phyloP scores from a whole-genome alignment of 2,113 vertebrate species.

The Aphyosemion australe region DNA sequence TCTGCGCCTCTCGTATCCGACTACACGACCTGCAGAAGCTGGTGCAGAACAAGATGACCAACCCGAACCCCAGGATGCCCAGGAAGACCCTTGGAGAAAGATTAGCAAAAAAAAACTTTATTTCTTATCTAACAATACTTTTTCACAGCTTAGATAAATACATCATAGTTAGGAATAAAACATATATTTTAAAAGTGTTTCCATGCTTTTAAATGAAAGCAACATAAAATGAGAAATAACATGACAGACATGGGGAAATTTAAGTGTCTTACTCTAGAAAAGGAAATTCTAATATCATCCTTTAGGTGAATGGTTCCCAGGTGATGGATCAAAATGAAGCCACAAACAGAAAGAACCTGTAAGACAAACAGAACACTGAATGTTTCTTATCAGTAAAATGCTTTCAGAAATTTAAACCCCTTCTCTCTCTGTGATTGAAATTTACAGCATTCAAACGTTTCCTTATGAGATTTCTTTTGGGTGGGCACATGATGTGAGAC shows the following conservation, averaged over 20 bases:
- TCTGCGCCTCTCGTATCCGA: neutral
- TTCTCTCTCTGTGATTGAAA: too few relatives aligned
- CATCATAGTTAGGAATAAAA: too few relatives aligned
- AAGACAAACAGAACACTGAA: neutral
- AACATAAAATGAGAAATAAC: too few relatives aligned
- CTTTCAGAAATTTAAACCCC: neutral
- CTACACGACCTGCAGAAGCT: constrained; percentile 44
- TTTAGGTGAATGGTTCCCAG: constrained; percentile 2
- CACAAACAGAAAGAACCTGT: constrained; percentile 24
- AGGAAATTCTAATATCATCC: neutral
- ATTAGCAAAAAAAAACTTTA: neutral
- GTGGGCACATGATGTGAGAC: neutral
- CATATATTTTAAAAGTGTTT: too few relatives aligned
- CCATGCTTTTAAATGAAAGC: too few relatives aligned
- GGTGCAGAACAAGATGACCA: constrained; percentile 67
- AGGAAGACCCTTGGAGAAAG: constrained; percentile 59
- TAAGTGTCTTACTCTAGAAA: constrained; percentile 56
- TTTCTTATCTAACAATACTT: too few relatives aligned
- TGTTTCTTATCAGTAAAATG: neutral
- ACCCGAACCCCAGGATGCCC: constrained; percentile 58
- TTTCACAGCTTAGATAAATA: too few relatives aligned
- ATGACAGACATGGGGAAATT: neutral
- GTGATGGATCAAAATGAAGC: constrained; percentile 2
- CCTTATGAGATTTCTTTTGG: neutral
- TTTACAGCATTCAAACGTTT: neutral